These are phyloP conservation scores for Eupelmus urozonus DNA, from an alignment of 2,888 invertebrate species.

Conservation along the genomic window DNA sequence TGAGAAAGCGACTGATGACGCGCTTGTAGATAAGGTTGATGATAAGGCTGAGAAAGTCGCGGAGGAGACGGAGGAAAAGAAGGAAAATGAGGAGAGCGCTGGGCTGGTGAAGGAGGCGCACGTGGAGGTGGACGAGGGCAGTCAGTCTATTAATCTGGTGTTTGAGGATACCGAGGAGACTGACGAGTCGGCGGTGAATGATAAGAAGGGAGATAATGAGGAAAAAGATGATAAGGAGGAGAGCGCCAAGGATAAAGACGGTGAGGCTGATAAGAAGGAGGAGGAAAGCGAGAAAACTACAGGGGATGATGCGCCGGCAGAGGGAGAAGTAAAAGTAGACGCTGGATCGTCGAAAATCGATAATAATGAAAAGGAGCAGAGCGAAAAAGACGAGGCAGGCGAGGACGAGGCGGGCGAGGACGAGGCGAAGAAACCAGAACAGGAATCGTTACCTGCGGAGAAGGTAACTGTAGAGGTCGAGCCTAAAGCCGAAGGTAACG, in stretches of 20 bases:
- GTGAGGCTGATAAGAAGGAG: constrained; percentile 46
- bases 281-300: constrained; percentile 49
- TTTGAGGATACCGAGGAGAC: constrained; percentile 33
- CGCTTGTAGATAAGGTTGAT: constrained; percentile 59
- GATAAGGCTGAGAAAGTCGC: constrained; percentile 39
- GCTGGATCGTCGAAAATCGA: constrained; percentile 26
- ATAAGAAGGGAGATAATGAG: constrained; percentile 34
- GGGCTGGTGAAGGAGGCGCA: constrained; percentile 36
- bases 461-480: constrained; percentile 7
- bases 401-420: too few species aligned
- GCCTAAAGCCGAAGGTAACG: not conserved
- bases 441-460: constrained; percentile 49
- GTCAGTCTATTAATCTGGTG: constrained; percentile 41
- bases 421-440: constrained; percentile 4
- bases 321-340: constrained; percentile 6
- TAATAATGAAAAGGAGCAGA: not conserved
- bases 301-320: not conserved
- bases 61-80: constrained; percentile 38
- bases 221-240: constrained; percentile 31
- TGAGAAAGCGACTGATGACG: constrained; percentile 53
- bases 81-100: constrained; percentile 36
- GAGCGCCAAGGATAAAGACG: not conserved
- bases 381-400: not conserved
- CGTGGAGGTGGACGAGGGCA: constrained; percentile 41
- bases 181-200: not conserved